Percentiles rank a stretch among this genome's conserved stretches.
Conservation (phyloP, 2,113 vertebrate species). For the Lagenorhynchus albirostris region DNA sequence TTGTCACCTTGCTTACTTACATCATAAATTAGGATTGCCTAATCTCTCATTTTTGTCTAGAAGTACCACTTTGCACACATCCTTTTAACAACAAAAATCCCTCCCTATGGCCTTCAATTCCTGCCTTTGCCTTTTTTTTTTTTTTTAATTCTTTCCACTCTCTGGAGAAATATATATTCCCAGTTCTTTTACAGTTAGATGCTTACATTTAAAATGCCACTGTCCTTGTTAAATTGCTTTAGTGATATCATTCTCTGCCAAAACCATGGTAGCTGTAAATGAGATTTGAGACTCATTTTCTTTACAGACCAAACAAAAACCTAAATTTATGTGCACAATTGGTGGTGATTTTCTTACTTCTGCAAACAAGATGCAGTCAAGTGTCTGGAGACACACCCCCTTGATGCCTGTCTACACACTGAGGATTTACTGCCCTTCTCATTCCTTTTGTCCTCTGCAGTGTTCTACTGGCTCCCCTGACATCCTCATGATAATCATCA, state of each 20-base stretch:
- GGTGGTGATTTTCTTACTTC: background rate
- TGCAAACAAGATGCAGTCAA: background rate
- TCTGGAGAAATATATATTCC: background rate
- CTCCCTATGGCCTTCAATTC: background rate
- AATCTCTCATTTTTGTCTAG: background rate
- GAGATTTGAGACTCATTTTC: slow-evolving; percentile 38
- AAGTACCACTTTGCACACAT: background rate
- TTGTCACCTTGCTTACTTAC: background rate
- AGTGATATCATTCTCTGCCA: slow-evolving; percentile 25
- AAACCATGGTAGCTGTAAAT: slow-evolving; percentile 39
- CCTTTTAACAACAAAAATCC: background rate
- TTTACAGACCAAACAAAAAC: slow-evolving; percentile 33
- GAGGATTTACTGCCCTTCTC: background rate
- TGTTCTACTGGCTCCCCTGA: background rate
- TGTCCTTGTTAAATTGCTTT: slow-evolving; percentile 48
- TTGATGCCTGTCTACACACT: background rate
- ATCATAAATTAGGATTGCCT: background rate
- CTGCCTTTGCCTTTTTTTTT: background rate
- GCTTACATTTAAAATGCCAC: slow-evolving; percentile 58
- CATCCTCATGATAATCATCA: background rate
- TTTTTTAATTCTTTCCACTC: background rate
- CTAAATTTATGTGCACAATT: slow-evolving; percentile 33
- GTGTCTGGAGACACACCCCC: background rate
- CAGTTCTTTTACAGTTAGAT: slow-evolving; percentile 42
- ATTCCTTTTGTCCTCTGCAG: background rate